These are phyloP conservation scores for Penaeus indicus DNA, from an alignment of 1,140 invertebrate genomes.

Conservation along the genomic window DNA sequence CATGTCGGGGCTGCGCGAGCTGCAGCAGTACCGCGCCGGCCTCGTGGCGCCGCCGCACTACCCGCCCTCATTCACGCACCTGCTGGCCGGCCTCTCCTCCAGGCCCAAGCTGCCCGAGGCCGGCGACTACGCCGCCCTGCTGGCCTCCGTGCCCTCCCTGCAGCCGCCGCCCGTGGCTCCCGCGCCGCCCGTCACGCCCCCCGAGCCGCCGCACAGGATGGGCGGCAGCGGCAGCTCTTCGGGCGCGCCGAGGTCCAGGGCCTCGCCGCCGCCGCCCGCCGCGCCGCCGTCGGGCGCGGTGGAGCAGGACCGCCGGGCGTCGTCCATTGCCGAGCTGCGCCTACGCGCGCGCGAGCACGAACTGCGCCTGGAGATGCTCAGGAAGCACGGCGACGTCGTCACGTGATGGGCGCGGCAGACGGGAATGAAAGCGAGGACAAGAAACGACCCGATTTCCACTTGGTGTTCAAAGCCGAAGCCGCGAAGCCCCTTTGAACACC, in stretches of 20 bases:
- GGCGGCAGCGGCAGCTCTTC: not conserved
- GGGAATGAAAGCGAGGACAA: not conserved
- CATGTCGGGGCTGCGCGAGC: conserved; percentile 51
- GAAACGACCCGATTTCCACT: not conserved
- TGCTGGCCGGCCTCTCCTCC: conserved; percentile 59
- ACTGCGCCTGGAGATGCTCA: conserved; percentile 83
- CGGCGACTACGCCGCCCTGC: conserved; percentile 49
- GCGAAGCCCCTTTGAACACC: too few relatives aligned
- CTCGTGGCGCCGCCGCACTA: conserved; percentile 54
- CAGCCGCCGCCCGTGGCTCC: conserved; percentile 49
- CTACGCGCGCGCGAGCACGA: conserved; percentile 94
- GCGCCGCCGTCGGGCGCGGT: conserved; percentile 31
- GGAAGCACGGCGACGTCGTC: conserved; percentile 80
- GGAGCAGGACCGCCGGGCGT: conserved; percentile 64
- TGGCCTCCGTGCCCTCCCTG: conserved; percentile 43
- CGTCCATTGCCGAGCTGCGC: conserved; percentile 74
- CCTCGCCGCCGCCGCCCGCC: conserved; percentile 33
- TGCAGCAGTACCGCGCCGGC: conserved; percentile 59
- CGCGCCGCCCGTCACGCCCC: conserved; percentile 37
- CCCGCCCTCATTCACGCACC: conserved; percentile 58
- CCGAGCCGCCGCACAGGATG: not conserved
- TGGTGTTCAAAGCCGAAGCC: not conserved
- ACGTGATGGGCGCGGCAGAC: conserved; percentile 19
- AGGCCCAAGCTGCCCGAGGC: conserved; percentile 54
- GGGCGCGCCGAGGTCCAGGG: not conserved